Percentiles rank a stretch among this genome's conserved stretches.
Conservation (phyloP, 2,113 vertebrate genomes). For the Smithornis capensis region DNA sequence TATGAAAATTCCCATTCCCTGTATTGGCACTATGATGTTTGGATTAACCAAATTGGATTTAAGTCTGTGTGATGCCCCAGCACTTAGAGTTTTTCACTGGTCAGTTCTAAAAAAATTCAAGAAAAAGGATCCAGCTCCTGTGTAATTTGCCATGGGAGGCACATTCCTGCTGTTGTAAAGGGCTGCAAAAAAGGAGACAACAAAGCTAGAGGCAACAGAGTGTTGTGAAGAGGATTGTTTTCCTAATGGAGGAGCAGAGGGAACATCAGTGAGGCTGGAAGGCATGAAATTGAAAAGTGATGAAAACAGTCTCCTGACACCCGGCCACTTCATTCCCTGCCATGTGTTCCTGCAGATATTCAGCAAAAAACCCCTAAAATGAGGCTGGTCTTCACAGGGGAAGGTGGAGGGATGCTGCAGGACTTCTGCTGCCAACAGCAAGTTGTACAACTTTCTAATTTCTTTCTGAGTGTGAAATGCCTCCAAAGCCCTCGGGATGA, state of each 20-base stretch:
- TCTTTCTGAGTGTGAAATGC: background rate
- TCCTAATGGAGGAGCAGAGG: background rate
- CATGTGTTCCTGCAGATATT: accelerated
- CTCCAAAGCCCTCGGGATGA: accelerated
- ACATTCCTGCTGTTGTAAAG: background rate
- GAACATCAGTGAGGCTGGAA: background rate
- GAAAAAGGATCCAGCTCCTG: background rate
- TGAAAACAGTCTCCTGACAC: background rate
- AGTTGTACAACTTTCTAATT: background rate
- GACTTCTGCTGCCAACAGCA: background rate
- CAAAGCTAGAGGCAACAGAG: background rate
- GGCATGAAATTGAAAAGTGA: background rate
- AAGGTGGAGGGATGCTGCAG: background rate
- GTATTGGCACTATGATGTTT: background rate
- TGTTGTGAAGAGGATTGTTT: background rate
- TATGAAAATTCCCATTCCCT: background rate
- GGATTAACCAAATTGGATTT: background rate
- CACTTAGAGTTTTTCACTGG: background rate
- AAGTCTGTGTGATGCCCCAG: background rate
- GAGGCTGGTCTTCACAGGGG: background rate
- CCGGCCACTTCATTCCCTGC: background rate
- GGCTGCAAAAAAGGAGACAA: background rate
- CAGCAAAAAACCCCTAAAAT: accelerated
- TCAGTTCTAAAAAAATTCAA: background rate
- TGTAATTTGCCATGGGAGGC: background rate